Conservation (phyloP, 1,140 invertebrate genomes). For the Medauroidea extradentata region DNA sequence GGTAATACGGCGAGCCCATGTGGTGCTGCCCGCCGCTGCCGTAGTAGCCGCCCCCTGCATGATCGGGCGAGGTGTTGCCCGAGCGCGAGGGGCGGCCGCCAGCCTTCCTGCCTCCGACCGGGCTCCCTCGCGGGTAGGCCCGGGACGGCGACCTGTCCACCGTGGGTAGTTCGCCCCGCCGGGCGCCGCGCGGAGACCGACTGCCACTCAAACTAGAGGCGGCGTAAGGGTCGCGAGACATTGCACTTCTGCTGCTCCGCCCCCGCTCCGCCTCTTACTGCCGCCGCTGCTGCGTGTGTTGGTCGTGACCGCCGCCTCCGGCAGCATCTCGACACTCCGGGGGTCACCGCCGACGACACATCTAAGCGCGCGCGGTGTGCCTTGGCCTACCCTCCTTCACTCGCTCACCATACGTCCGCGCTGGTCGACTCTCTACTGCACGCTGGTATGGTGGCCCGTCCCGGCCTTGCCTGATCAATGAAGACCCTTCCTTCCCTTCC, state of each 20-base stretch:
- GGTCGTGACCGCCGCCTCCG: too few species aligned
- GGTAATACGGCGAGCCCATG: slow-evolving; percentile 61
- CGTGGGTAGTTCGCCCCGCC: slow-evolving; percentile 68
- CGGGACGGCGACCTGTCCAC: slow-evolving; percentile 78
- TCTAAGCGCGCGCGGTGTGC: too few species aligned
- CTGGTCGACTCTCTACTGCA: too few species aligned
- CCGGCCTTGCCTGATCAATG: too few species aligned
- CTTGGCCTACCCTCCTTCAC: too few species aligned
- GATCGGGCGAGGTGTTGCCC: slow-evolving; percentile 56
- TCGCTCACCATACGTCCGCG: too few species aligned
- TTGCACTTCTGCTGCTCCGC: background rate
- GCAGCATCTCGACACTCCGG: too few species aligned
- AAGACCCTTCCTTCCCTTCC: too few species aligned
- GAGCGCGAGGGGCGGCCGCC: slow-evolving; percentile 47
- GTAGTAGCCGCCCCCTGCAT: slow-evolving; percentile 43
- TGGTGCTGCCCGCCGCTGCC: slow-evolving; percentile 43
- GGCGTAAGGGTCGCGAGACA: slow-evolving; percentile 13
- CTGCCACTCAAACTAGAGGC: slow-evolving; percentile 9
- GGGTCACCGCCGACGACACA: too few species aligned
- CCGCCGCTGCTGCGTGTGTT: too few species aligned
- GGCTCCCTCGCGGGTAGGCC: slow-evolving; percentile 57
- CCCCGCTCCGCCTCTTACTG: background rate
- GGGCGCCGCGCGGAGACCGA: slow-evolving; percentile 42
- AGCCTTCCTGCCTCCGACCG: slow-evolving; percentile 52
- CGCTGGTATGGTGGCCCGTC: too few species aligned